Conservation (phyloP, 2,113 vertebrate genomes). For the Clarias batrachus region DNA sequence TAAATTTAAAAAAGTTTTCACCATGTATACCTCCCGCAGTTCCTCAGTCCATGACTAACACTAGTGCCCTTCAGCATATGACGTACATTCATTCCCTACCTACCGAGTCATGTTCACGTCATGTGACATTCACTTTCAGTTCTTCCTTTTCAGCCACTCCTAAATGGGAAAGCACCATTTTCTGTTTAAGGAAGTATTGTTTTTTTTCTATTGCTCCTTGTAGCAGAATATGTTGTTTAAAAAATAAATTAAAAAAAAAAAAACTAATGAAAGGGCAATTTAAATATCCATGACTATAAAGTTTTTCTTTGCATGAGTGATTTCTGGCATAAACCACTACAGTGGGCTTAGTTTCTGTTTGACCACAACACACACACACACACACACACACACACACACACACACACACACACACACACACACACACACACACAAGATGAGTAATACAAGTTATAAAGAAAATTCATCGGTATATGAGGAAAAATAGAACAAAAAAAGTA, state of each 20-base stretch:
- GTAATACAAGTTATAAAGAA: constrained; percentile 9
- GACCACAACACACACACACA: constrained; percentile 5
- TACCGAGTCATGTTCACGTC: constrained; percentile 29
- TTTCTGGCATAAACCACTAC: constrained; percentile 39
- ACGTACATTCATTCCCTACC: constrained; percentile 36
- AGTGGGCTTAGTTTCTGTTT: constrained; percentile 31
- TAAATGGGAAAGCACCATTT: constrained; percentile 49
- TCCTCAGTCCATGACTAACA: background rate
- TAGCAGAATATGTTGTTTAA: background rate
- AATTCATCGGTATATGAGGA: background rate
- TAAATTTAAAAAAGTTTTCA: background rate
- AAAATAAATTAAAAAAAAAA: background rate
- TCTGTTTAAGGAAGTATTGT: constrained; percentile 38
- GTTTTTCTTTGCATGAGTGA: background rate
- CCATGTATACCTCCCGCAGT: background rate
- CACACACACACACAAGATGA: background rate
- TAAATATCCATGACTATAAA: background rate
- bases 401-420: background rate
- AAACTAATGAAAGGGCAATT: background rate
- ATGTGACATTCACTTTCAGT: constrained; percentile 50
- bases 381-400: background rate
- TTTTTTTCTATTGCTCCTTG: background rate
- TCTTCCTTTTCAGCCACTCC: constrained; percentile 44
- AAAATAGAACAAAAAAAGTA: background rate
- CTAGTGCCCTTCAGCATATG: constrained; percentile 11